Evolutionary conservation across 1,140 invertebrate genomes (phyloP).

Genomic region (Trichomalopsis sarcophagae): DNA sequence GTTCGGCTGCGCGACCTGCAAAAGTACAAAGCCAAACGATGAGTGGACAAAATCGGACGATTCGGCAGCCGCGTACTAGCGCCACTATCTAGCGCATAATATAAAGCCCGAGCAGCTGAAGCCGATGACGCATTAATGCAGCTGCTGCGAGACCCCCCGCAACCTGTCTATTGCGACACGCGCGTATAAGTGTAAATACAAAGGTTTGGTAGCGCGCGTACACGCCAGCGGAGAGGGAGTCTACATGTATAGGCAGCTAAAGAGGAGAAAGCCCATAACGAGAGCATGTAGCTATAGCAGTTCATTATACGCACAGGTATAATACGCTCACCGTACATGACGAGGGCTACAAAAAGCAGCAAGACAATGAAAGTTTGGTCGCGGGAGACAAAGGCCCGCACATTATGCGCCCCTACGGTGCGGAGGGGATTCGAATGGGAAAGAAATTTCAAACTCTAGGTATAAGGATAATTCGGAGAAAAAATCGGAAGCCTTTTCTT

Average conservation of each 20-base stretch:
- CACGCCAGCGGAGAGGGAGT: no score
- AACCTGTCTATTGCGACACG: no score
- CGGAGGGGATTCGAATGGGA: neutral
- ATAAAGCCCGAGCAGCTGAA: no score
- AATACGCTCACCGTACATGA: neutral
- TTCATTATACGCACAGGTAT: neutral
- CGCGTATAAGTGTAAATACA: no score
- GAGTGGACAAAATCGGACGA: no score
- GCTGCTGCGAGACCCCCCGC: no score
- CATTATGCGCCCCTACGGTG: neutral
- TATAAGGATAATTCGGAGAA: neutral
- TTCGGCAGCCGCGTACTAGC: no score
- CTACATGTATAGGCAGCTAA: no score
- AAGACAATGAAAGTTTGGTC: conserved; percentile 31
- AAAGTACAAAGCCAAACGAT: conserved; percentile 24
- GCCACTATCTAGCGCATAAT: no score
- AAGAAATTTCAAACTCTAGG: neutral
- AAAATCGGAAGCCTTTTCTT: neutral
- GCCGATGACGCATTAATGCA: no score
- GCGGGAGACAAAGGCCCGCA: conserved; percentile 20
- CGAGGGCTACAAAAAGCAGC: neutral
- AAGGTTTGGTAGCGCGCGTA: no score
- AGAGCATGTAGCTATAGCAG: neutral
- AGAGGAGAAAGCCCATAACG: neutral
- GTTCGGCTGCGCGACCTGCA: conserved; percentile 71